Percentiles rank a stretch among this genome's conserved stretches.
Conservation (phyloP, 2,888 invertebrate genomes). For the Punctoribates punctum region DNA sequence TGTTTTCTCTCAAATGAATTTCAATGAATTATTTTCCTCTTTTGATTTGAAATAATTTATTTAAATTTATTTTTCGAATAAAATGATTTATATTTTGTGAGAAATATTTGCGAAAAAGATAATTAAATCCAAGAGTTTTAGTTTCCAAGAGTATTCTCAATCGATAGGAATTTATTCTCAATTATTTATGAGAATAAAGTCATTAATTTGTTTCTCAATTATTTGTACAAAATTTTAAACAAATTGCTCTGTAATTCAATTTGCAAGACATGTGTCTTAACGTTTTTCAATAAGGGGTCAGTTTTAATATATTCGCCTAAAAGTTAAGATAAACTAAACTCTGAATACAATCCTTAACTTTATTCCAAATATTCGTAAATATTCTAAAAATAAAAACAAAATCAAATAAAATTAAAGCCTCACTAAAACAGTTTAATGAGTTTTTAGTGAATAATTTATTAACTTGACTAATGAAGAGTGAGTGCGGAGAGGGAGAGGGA, state of each 20-base stretch:
- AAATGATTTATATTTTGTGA: no score
- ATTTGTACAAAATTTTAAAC: no score
- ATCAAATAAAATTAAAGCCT: neutral
- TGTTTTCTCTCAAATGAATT: neutral
- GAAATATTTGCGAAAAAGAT: neutral
- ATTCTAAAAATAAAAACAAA: slow-evolving; percentile 1
- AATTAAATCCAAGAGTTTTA: no score
- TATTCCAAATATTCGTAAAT: neutral
- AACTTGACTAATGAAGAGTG: neutral
- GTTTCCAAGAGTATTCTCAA: neutral
- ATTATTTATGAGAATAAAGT: neutral
- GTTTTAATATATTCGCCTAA: slow-evolving; percentile 11
- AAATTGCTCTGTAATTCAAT: no score
- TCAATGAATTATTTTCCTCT: neutral
- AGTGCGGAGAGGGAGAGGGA: neutral
- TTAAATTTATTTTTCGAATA: neutral
- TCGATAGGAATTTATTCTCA: neutral
- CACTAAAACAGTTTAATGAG: slow-evolving; percentile 16
- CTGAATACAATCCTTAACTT: slow-evolving; percentile 3
- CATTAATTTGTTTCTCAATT: neutral
- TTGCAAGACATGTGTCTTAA: no score
- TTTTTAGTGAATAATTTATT: slow-evolving; percentile 20
- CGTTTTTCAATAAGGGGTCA: neutral
- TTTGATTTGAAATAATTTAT: neutral
- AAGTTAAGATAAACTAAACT: neutral